Base-by-base conservation (phyloP, 2,797 vertebrate species). In the Triplophysa bombifrons region DNA sequence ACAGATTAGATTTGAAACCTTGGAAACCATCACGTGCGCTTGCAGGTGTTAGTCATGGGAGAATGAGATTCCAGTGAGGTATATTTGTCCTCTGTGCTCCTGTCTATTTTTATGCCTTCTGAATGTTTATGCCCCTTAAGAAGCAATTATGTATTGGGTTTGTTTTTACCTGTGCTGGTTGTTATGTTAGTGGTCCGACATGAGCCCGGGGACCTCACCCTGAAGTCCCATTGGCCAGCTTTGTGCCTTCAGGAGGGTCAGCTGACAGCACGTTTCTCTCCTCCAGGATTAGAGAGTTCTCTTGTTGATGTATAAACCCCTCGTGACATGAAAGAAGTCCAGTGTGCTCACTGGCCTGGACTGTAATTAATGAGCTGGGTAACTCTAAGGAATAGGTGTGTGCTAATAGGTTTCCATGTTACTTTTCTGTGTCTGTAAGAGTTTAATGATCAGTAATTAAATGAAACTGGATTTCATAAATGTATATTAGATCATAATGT, bases 61-160 rank as follows among this genome's bases (percentile, higher is more conserved):
- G 77, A 79, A 20, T 12, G 34, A 72, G 50, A 67, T 80, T 67
- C 77, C 5, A 12, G 12, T 17, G 77, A 70, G 77, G 55, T 66
- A n/a, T 56, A 66, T 73, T 80, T 67, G 44, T 68, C 70, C 27
- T 70, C 11, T 61, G 53, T 38, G 78, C 73, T 58, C 63, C 41
- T 38, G 69, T 84, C 77, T 74, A 46, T 65, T 73, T 68, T 68
- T 78, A 72, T 65, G 22, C 66, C 71, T 65, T n/a, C 44, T 74
- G 30, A 78, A 63, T 20, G 22, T 70, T 53, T 34, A 48, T 48
- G 58, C 80, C 84, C 80, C 82, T 27, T 58, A 64, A 76, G 84
- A 64, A 51, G 74, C 76, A 85, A 85, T 85, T 85, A 82, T 46
- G 73, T 61, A 67, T 30, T 17, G 64, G 30, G 63, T 70, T 83